Percentiles rank a stretch among this genome's conserved stretches.
Conservation (phyloP, 2,888 invertebrate species). For the Iphiclides podalirius region DNA sequence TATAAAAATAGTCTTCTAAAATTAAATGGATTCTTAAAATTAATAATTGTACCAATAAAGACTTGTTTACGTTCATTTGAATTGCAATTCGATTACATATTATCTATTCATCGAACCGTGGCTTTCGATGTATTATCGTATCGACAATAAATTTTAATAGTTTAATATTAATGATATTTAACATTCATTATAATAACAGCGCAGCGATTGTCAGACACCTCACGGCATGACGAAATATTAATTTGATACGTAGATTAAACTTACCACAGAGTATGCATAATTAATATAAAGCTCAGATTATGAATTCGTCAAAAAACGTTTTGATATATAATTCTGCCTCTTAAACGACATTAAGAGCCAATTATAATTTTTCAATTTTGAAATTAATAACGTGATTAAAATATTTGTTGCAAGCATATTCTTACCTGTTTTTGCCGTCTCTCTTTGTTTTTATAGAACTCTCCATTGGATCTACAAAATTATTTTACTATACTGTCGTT, state of each 20-base stretch:
- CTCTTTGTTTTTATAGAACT: too few species aligned
- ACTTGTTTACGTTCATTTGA: too few species aligned
- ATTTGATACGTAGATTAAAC: constrained; percentile 31
- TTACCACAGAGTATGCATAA: constrained; percentile 2
- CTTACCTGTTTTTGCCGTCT: too few species aligned
- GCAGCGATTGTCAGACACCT: constrained; percentile 38
- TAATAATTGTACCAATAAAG: too few species aligned
- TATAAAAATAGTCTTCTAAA: too few species aligned
- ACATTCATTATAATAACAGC: constrained; percentile 38
- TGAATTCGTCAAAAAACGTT: background rate
- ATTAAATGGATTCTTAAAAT: too few species aligned
- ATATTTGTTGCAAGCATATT: too few species aligned
- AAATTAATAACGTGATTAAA: background rate
- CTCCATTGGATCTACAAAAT: too few species aligned
- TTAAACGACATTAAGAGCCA: constrained; percentile 4
- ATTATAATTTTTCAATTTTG: background rate
- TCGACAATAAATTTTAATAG: constrained; percentile 34
- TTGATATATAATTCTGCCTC: constrained; percentile 19
- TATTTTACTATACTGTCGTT: too few species aligned
- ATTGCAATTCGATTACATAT: constrained; percentile 27
- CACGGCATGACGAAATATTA: constrained; percentile 44
- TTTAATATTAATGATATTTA: constrained; percentile 37
- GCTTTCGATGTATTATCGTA: constrained; percentile 25
- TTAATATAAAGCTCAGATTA: background rate
- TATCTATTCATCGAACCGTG: background rate